Evolutionary conservation across 2,113 vertebrate genomes (phyloP), one percentile per base, ranked within the genome.

Genomic region (Cyanoliseus patagonus): DNA sequence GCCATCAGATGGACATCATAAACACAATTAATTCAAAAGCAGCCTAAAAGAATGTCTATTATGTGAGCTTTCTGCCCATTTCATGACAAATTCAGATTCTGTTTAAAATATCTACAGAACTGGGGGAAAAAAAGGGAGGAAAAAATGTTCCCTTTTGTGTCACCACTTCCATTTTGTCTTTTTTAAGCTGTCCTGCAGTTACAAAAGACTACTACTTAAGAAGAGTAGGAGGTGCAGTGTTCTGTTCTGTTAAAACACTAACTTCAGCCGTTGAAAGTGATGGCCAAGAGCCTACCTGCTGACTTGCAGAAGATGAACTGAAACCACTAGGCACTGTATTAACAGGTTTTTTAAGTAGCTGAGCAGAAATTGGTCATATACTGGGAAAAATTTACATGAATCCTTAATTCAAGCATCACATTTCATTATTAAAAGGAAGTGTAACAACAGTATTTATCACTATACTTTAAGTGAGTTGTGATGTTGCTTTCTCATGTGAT

Each of bases 101-200:
- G 14, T 41, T 75, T 84, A 51, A 86, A 92, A 74, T 28, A 49
- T 33, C 73, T 74, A 47, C 11, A 89, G 47, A 81, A 83, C 2
- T 3, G 4, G 4, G 31, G 4, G 33, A 42, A 5, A n/a, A 55
- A 63, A n/a, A 2, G 3, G 2, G 15, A 57, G 27, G 2, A 2
- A 31, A 81, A 44, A 13, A 11, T 6, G 8, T 61, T 76, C 23
- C 5, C 41, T 67, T 84, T 61, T 33, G 12, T 30, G 11, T 46
- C 31, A 68, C 17, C 17, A 28, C 31, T n/a, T 93, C 59, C 27
- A 6, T 13, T 92, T 44, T 10, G 17, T 6, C 49, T 59, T 41
- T 84, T 81, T 53, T 28, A 85, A 94, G 41, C 51, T 66, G 37
- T 24, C 67, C 73, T 83, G 67, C 51, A 83, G 53, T 46, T 70